A percentile compares a stretch with the other conserved stretches of the same genome.
Evolutionary conservation across 2,888 invertebrate species (phyloP).

Genomic region (Pimpla rufipes): DNA sequence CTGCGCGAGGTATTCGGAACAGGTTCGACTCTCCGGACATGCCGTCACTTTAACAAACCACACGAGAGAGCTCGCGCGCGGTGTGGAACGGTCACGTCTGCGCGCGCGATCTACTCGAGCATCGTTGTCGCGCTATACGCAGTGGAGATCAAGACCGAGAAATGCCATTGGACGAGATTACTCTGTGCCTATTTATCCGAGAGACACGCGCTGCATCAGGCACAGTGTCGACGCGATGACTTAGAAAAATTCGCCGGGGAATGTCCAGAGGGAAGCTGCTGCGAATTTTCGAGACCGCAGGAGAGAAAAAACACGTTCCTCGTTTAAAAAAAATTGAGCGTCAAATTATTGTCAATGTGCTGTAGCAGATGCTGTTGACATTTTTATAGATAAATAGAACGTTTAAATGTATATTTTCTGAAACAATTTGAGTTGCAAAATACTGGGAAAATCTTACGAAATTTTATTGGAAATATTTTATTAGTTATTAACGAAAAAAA

Average conservation of each 20-base stretch:
- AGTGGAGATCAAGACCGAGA: constrained; percentile 18
- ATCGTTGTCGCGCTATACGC: neutral
- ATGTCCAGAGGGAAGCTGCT: neutral
- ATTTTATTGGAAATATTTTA: too few species aligned
- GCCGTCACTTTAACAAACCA: constrained; percentile 73
- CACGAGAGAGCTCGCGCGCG: constrained; percentile 49
- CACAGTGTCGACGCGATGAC: neutral
- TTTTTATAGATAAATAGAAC: too few species aligned
- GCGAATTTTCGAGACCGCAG: neutral
- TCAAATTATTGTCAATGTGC: too few species aligned
- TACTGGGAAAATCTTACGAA: too few species aligned
- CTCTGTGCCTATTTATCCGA: constrained; percentile 33
- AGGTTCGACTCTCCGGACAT: constrained; percentile 79
- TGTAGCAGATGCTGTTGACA: too few species aligned
- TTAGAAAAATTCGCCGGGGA: neutral
- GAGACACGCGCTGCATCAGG: constrained; percentile 4
- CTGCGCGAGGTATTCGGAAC: constrained; percentile 79
- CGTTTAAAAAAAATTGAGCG: neutral
- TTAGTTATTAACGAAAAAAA: too few species aligned
- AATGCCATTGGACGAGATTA: constrained; percentile 25
- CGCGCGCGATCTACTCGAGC: constrained; percentile 18
- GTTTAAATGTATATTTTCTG: too few species aligned
- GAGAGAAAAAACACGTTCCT: neutral
- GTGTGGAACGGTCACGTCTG: constrained; percentile 13
- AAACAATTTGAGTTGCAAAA: too few species aligned